Percentiles rank a stretch among this genome's conserved stretches.
Conservation (phyloP, 2,797 vertebrate genomes). For the Crocidura indochinensis region DNA sequence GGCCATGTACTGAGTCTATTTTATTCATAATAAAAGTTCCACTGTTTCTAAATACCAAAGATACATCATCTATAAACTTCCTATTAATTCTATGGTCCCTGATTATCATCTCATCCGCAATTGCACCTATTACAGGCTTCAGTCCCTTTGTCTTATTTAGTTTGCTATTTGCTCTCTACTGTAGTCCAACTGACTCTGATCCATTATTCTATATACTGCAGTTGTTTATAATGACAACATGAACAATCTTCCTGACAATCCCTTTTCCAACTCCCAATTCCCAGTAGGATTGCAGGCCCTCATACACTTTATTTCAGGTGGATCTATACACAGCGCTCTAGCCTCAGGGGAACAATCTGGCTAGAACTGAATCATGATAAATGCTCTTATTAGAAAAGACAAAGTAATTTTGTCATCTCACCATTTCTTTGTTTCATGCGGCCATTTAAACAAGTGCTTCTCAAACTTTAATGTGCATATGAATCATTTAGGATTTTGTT, state of each 20-base stretch:
- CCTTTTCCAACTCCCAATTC: background rate
- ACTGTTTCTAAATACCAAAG: background rate
- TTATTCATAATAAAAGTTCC: background rate
- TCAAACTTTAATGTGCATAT: constrained; percentile 34
- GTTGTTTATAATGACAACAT: background rate
- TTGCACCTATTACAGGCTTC: background rate
- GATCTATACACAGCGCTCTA: background rate
- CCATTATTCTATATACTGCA: background rate
- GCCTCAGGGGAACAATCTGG: background rate
- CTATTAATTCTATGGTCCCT: background rate
- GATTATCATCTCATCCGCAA: background rate
- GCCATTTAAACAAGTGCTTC: constrained; percentile 52
- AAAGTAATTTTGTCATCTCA: constrained; percentile 31
- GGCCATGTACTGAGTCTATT: background rate
- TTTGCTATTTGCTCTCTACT: background rate
- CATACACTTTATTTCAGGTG: background rate
- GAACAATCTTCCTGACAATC: background rate
- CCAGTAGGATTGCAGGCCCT: background rate
- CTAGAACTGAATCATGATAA: constrained; percentile 1
- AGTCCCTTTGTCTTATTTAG: background rate
- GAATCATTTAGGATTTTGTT: constrained; percentile 31
- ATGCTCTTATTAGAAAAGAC: constrained; percentile 39
- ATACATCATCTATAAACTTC: background rate
- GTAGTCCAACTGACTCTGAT: background rate
- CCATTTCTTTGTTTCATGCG: constrained; percentile 18